These are phyloP conservation scores for Battus philenor DNA, from an alignment of 1,140 invertebrate genomes.

Conservation along the genomic window DNA sequence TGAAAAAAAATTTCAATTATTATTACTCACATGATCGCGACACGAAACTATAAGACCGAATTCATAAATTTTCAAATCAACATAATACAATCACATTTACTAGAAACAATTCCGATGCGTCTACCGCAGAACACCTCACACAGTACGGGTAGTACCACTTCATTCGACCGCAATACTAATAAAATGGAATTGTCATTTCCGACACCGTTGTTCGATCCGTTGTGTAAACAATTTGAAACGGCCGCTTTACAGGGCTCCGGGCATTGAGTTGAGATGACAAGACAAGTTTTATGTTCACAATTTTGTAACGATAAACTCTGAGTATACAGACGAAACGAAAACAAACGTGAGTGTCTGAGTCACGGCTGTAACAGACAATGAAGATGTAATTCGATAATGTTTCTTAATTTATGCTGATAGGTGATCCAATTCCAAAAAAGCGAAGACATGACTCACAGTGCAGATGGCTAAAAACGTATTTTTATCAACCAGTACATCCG, in stretches of 20 bases:
- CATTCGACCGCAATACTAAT: slow-evolving; percentile 10
- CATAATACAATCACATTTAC: too few relatives aligned
- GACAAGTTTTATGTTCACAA: slow-evolving; percentile 3
- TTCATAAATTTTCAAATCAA: too few relatives aligned
- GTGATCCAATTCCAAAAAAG: slow-evolving; percentile 3
- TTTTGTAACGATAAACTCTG: background rate
- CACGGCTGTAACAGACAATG: background rate
- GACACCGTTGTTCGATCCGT: slow-evolving; percentile 2
- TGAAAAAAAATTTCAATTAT: too few relatives aligned
- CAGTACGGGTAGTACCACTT: background rate
- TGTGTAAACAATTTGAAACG: slow-evolving; percentile 11
- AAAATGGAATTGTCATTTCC: slow-evolving; percentile 15
- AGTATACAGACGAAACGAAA: background rate
- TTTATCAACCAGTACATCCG: too few relatives aligned
- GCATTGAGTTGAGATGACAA: background rate
- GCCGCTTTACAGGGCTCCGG: background rate
- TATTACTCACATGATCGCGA: too few relatives aligned
- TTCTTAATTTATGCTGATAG: slow-evolving; percentile 7
- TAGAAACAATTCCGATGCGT: slow-evolving; percentile 5
- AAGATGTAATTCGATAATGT: slow-evolving; percentile 3
- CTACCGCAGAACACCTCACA: background rate
- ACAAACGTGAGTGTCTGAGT: background rate
- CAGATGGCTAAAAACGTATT: too few relatives aligned
- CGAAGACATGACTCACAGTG: too few relatives aligned
- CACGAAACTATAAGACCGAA: too few relatives aligned